phyloP scores from a whole-genome alignment of 2,797 vertebrate genomes.

The Chelmon rostratus region DNA sequence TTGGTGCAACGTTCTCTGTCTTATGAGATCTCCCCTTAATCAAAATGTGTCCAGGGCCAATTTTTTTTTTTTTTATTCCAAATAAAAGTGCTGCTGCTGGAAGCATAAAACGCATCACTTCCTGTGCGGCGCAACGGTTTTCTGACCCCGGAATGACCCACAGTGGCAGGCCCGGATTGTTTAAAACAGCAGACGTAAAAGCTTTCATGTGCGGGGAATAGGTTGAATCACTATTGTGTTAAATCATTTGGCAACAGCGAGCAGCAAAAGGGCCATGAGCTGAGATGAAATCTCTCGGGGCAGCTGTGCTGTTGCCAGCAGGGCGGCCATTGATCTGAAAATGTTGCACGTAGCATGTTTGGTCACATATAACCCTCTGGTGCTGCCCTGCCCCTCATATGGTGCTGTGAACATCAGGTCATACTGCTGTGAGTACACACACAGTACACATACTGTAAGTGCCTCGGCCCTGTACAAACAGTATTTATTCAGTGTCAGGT shows the following conservation, averaged over 20 bases:
- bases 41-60: neutral
- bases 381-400: slow-evolving; percentile 14
- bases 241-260: slow-evolving; percentile 49
- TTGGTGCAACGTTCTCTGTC: neutral
- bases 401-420: slow-evolving; percentile 22
- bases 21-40: slow-evolving; percentile 3
- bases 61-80: slow-evolving; percentile 36
- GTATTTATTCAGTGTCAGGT: too few species aligned
- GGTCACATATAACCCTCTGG: slow-evolving; percentile 11
- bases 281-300: slow-evolving; percentile 44
- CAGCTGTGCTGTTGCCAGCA: slow-evolving; percentile 21
- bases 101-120: slow-evolving; percentile 44
- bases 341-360: slow-evolving; percentile 11
- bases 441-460: too few species aligned
- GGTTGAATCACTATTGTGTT: slow-evolving; percentile 45
- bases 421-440: too few species aligned
- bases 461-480: too few species aligned
- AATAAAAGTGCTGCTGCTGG: slow-evolving; percentile 29
- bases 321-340: slow-evolving; percentile 14
- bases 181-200: slow-evolving; percentile 60
- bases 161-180: neutral
- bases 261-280: slow-evolving; percentile 26
- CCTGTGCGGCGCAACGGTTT: slow-evolving; percentile 21
- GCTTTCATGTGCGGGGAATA: slow-evolving; percentile 45
- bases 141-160: slow-evolving; percentile 24